Evolutionary conservation across 2,888 invertebrate species (phyloP).

Genomic region (Mayetiola destructor): DNA sequence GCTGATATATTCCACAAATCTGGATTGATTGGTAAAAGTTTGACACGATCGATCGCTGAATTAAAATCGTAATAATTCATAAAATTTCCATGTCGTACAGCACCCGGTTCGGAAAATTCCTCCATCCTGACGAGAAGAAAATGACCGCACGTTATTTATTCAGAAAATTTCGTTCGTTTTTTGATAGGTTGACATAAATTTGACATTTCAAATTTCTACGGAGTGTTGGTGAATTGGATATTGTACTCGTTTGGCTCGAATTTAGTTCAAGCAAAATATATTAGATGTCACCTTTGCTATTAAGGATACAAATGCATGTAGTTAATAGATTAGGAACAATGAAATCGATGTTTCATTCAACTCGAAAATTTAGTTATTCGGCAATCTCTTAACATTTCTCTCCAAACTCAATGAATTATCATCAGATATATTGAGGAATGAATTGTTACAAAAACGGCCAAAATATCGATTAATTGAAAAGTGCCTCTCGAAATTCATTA

Average conservation of each 20-base stretch:
- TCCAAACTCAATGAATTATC: too few species aligned
- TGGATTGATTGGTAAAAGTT: constrained; percentile 40
- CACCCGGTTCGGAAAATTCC: constrained; percentile 48
- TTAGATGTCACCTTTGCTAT: neutral
- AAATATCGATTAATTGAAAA: too few species aligned
- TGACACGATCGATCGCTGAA: constrained; percentile 50
- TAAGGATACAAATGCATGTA: neutral
- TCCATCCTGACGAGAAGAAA: neutral
- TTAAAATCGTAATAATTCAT: constrained; percentile 78
- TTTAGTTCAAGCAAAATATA: neutral
- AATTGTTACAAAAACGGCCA: too few species aligned
- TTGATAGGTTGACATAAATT: neutral
- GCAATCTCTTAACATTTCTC: too few species aligned
- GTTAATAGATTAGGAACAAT: neutral
- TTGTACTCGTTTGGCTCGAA: neutral
- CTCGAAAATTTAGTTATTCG: too few species aligned
- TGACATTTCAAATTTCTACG: neutral
- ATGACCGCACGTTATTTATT: neutral
- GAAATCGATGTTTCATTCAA: too few species aligned
- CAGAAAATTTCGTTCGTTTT: neutral
- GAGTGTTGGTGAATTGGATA: neutral
- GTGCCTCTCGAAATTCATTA: too few species aligned
- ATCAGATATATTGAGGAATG: too few species aligned
- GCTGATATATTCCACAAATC: constrained; percentile 30
- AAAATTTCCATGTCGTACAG: constrained; percentile 63